A percentile compares a stretch with the other conserved stretches of the same genome.
Conservation (phyloP, 2,113 vertebrate species). For the Rallus limicola region DNA sequence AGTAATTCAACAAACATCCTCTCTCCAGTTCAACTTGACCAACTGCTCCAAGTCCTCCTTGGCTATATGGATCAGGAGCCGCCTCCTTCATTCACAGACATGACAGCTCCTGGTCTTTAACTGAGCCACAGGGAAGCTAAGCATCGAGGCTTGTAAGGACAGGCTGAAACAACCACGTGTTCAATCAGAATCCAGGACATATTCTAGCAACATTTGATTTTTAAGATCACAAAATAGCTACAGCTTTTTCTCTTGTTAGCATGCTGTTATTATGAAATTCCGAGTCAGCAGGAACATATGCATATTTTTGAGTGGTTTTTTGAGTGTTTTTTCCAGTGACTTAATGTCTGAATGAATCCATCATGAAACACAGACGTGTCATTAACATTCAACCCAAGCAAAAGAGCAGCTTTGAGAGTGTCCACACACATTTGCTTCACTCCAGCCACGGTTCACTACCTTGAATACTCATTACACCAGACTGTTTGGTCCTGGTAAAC, state of each 20-base stretch:
- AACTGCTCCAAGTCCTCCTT: background rate
- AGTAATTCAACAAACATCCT: background rate
- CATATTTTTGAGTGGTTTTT: constrained; percentile 22
- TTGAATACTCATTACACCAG: background rate
- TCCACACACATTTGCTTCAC: constrained; percentile 14
- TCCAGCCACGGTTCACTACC: background rate
- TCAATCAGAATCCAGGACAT: background rate
- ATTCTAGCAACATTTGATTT: background rate
- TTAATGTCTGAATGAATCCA: constrained; percentile 27
- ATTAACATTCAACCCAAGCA: constrained; percentile 6
- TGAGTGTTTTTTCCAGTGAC: constrained; percentile 37
- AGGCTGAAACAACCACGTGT: background rate
- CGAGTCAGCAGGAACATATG: background rate
- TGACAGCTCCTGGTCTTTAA: background rate
- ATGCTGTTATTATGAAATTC: background rate
- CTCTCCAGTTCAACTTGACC: background rate
- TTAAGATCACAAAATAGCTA: background rate
- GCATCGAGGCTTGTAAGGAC: background rate
- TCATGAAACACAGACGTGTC: background rate
- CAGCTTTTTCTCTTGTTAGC: background rate
- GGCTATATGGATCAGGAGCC: background rate
- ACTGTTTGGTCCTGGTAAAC: constrained; percentile 60
- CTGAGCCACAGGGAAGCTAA: background rate
- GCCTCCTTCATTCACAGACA: background rate
- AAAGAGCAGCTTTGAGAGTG: background rate